Evolutionary conservation across 2,797 vertebrate genomes (phyloP), one percentile per base, ranked within the genome.

Genomic region (Lutra lutra): DNA sequence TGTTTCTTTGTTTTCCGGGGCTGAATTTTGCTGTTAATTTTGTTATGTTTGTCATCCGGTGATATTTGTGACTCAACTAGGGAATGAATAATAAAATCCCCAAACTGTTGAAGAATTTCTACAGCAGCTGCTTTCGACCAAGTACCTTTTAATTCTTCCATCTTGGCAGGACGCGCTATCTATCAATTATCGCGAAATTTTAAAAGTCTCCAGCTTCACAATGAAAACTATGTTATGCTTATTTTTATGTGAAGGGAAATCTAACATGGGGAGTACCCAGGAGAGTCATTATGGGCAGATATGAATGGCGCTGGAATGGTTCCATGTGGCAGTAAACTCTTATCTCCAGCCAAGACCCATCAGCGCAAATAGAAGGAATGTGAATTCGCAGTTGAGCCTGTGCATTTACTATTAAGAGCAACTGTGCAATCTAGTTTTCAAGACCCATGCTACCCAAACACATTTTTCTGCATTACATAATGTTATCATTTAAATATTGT

Each of bases 381-480:
- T 79, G 40, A 96, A 92, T 97, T 56, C 92, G 60, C 35, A 0
- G 21, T 92, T 29, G 97, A 98, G 62, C 66, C 48, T 48, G 25
- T 40, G 40, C 56, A 70, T 95, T 96, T 97, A 89, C 96, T 97
- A 87, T 90, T 96, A 91, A 98, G 66, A 95, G 93, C 86, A 96
- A 82, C 66, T 86, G 66, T 87, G 60, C 92, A 96, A 96, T 98
- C 92, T 95, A 93, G 62, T 98, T 91, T 94, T 97, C 98, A 96
- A 64, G 54, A 79, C 82, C 77, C 29, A 7, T 96, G 93, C 97
- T 98, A 92, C 94, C 70, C 68, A 92, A 95, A 97, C 73, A 46
- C 97, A 95, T 98, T 98, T 97, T 98, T 93, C 97, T 97, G 43
- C 83, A 82, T 97, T 98, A 94, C 96, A 91, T 98, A 93, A 98